Evolutionary conservation across 2,797 vertebrate species (phyloP).

Genomic region (Alauda arvensis): DNA sequence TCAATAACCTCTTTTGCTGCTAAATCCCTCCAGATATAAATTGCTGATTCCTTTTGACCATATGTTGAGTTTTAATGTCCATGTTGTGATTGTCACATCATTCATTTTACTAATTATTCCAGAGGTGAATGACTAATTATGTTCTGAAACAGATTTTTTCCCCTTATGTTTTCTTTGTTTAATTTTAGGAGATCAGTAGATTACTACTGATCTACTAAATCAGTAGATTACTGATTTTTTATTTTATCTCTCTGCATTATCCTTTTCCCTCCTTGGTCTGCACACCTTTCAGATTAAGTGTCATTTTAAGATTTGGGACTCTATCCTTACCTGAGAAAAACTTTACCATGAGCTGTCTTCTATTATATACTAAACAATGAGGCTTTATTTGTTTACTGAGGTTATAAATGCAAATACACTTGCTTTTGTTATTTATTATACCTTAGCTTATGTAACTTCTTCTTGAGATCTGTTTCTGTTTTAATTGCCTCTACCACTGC

Average conservation of each 20-base stretch:
- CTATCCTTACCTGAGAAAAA: not conserved
- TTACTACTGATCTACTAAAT: no score
- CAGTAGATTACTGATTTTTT: not conserved
- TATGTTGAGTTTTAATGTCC: not conserved
- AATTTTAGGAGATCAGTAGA: not conserved
- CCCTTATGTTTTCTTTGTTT: not conserved
- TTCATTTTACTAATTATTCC: not conserved
- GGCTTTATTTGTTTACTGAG: not conserved
- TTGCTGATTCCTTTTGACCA: not conserved
- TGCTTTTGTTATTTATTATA: conserved; percentile 4
- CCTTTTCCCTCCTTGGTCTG: not conserved
- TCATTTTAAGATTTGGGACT: not conserved
- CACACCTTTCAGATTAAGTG: not conserved
- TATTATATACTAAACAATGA: not conserved
- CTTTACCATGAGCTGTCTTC: not conserved
- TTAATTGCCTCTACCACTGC: not conserved
- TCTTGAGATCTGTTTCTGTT: not conserved
- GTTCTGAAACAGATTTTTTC: not conserved
- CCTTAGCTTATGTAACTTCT: not conserved
- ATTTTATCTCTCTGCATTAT: not conserved
- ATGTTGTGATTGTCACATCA: not conserved
- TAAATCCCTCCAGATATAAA: not conserved
- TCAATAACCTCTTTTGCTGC: not conserved
- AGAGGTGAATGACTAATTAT: not conserved
- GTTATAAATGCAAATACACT: not conserved